Base-by-base conservation (phyloP, 1,140 invertebrate species). In the Polypedilum vanderplanki region DNA sequence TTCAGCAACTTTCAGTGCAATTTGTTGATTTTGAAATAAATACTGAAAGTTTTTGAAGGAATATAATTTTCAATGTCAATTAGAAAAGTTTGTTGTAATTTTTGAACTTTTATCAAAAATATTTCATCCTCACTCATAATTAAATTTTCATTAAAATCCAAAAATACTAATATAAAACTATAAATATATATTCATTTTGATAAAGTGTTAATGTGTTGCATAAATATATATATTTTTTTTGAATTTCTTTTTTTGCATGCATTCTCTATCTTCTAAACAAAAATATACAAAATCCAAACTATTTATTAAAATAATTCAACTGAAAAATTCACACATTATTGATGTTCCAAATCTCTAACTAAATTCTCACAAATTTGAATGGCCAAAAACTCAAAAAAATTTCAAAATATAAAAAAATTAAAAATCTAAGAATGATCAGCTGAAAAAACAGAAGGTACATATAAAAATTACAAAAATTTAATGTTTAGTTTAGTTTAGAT, bases 291-390 rank as follows among this genome's bases (percentile, higher is more conserved):
- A 74, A 77, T 75, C 74, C 78, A 78, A 75, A 78, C 78, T 74
- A 65, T 74, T 78, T 78, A 79, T 80, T 74, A 79, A 77, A 24
- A 77, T 79, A 76, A 77, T 80, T 78, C 77, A 77, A 77, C 73
- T 75, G 18, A 74, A n/a, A 57, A 77, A 22, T 74, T 77, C 76
- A 77, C 77, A 76, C 77, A 76, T 79, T 76, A 75, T 80, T 78
- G 77, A 78, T 77, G 41, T 24, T 20, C 7, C 33, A 75, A 74
- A 76, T 73, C 15, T 64, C 75, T 9, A 75, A 73, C 70, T 41
- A 76, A 75, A 73, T 73, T 75, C 78, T 75, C 57, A n/a, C 15
- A 73, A 75, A 40, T 73, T 73, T 64, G 41, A 33, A n/a, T 46
- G 70, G 40, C 67, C 12, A 33, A 75, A 67, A 70, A 22, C 74